A percentile compares a stretch with the other conserved stretches of the same genome.
phyloP scores from a whole-genome alignment of 2,888 invertebrate species.

The Epistrophella euchroma region DNA sequence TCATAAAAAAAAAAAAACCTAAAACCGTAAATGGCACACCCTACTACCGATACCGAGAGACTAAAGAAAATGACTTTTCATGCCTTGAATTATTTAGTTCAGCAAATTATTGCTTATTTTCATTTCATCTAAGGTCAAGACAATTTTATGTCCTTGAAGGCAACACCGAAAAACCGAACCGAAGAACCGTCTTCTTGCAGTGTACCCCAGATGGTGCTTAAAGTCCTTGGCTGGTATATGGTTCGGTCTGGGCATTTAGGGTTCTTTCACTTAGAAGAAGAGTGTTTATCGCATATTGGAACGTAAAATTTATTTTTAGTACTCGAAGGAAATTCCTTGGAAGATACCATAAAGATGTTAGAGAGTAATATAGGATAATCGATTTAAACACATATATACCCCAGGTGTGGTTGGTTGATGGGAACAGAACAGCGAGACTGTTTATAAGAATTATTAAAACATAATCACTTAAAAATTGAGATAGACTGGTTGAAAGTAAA shows the following conservation, averaged over 20 bases:
- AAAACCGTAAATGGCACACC: conserved; percentile 60
- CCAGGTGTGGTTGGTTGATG: conserved; percentile 26
- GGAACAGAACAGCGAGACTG: not conserved
- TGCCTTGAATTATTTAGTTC: conserved; percentile 70
- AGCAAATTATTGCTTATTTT: conserved; percentile 70
- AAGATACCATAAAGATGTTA: conserved; percentile 57
- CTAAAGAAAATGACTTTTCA: conserved; percentile 56
- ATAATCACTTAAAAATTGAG: conserved; percentile 2
- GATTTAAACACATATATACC: conserved; percentile 22
- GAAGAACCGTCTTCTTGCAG: conserved; percentile 15
- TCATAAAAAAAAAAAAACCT: conserved; percentile 33
- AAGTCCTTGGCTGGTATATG: not conserved
- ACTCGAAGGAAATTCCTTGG: conserved; percentile 1
- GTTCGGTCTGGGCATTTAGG: conserved; percentile 28
- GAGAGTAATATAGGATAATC: conserved; percentile 46
- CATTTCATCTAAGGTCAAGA: conserved; percentile 70
- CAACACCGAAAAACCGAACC: not conserved
- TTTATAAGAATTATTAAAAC: not conserved
- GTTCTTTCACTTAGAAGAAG: conserved; percentile 35
- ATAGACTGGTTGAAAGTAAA: not conserved
- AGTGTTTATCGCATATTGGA: conserved; percentile 70
- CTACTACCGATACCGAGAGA: conserved; percentile 8
- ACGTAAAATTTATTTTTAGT: conserved; percentile 59
- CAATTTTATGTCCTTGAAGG: conserved; percentile 65
- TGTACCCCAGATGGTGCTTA: conserved; percentile 65